Conservation (phyloP, 1,140 invertebrate genomes). For the Drosophila cardini region DNA sequence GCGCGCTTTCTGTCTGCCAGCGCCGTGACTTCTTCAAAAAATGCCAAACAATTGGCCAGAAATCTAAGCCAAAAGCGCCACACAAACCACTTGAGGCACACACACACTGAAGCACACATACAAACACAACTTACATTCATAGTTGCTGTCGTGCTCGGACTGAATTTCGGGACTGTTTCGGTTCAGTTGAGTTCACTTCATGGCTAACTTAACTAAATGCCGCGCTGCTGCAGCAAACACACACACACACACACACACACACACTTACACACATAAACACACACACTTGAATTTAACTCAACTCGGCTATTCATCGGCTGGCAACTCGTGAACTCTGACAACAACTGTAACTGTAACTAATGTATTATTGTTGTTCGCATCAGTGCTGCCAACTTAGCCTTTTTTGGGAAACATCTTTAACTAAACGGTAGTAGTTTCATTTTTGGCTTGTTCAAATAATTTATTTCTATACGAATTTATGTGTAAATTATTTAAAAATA, state of each 20-base stretch:
- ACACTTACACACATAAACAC: constrained; percentile 24
- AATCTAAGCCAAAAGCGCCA: constrained; percentile 69
- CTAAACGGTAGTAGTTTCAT: too few relatives aligned
- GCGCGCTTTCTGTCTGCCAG: constrained; percentile 38
- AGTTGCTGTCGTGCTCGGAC: constrained; percentile 54
- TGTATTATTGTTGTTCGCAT: constrained; percentile 27
- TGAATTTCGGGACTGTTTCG: constrained; percentile 76
- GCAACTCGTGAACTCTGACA: constrained; percentile 66
- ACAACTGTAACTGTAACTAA: constrained; percentile 45
- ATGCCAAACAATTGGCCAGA: constrained; percentile 74
- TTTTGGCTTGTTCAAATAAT: too few relatives aligned
- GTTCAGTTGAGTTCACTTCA: constrained; percentile 81
- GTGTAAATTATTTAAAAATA: too few relatives aligned
- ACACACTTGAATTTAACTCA: constrained; percentile 49
- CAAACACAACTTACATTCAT: constrained; percentile 21
- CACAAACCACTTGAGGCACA: constrained; percentile 70
- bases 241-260: constrained; percentile 18
- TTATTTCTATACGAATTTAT: too few relatives aligned
- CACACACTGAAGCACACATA: constrained; percentile 47
- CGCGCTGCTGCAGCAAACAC: constrained; percentile 59
- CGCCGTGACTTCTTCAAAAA: constrained; percentile 59
- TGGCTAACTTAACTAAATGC: constrained; percentile 84
- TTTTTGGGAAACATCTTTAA: too few relatives aligned
- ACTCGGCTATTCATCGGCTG: constrained; percentile 65
- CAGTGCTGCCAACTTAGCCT: too few relatives aligned